Evolutionary conservation across 2,888 invertebrate species (phyloP), one percentile per base, ranked within the genome.

Genomic region (Cephus rjabovi): DNA sequence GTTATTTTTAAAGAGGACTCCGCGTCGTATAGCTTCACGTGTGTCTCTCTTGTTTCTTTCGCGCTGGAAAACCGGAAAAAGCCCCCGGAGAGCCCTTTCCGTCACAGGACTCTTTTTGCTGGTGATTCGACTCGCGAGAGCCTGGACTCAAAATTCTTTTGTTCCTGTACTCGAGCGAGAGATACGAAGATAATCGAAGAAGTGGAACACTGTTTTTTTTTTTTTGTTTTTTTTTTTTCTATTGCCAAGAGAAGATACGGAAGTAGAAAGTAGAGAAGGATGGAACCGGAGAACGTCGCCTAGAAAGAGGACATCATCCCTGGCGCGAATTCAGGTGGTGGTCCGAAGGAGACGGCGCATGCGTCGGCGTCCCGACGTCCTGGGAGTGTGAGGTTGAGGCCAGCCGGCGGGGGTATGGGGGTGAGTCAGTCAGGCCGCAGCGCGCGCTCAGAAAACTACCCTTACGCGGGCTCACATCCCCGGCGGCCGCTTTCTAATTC

Each of bases 381-480:
- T 56, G 56, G 56, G 75, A 75, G 37, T 30, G 77, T 79, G 79
- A 79, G 79, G 83, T 79, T 77, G 73, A 73, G 76, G 71, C 68
- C n/a, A 56, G 37, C 71, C 78, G 81, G 75, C 77, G 84, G 87
- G 84, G 87, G 89, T 86, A 87, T 87, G 88, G 89, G 90, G 90
- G 90, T 89, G 89, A 91, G 89, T 91, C 91, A 91, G 91, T 91
- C 90, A 90, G 87, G 91, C 91, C 91, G 90, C 89, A 88, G 90
- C 91, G 91, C 91, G 91, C 91, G 91, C 89, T 90, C 90, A 86
- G 91, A 89, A 88, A 89, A 90, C 90, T 91, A 88, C 90, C 89
- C 87, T 88, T 87, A 88, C 89, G 87, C 86, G 88, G 79, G 83
- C 84, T 79, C 83, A 82, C 79, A 79, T 79, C 40, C 78, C 40